Evolutionary conservation across 2,888 invertebrate species (phyloP).

Genomic region (Drosophila eohydei): DNA sequence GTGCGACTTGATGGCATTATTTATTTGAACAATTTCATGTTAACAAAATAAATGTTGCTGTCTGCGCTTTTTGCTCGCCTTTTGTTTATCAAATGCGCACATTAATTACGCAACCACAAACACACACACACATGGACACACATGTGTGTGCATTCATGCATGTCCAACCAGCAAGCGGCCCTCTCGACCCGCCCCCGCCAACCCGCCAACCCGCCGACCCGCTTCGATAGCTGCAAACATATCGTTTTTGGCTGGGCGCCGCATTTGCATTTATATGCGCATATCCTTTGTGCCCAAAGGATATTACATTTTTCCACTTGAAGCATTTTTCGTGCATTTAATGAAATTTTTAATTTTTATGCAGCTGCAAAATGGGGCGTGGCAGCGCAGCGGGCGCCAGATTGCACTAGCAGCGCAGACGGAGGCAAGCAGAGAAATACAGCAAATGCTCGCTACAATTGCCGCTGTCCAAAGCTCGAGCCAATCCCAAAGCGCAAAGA

Average conservation of each 20-base stretch:
- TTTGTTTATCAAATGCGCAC: constrained; percentile 55
- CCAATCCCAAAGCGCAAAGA: constrained; percentile 60
- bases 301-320: constrained; percentile 81
- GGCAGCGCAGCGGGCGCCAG: background rate
- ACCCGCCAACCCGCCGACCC: background rate
- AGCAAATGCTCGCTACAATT: constrained; percentile 22
- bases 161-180: background rate
- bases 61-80: constrained; percentile 26
- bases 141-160: constrained; percentile 59
- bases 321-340: constrained; percentile 80
- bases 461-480: constrained; percentile 19
- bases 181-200: too few species aligned
- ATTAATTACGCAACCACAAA: constrained; percentile 59
- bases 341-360: constrained; percentile 80
- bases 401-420: background rate
- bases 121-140: constrained; percentile 14
- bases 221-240: constrained; percentile 44
- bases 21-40: constrained; percentile 9
- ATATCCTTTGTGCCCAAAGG: constrained; percentile 81
- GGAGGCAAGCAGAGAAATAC: background rate
- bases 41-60: constrained; percentile 30
- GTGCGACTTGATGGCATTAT: background rate
- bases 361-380: constrained; percentile 26
- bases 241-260: constrained; percentile 53
- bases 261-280: constrained; percentile 70